Conservation (phyloP, 2,888 invertebrate species). For the Esperia sulphurella region DNA sequence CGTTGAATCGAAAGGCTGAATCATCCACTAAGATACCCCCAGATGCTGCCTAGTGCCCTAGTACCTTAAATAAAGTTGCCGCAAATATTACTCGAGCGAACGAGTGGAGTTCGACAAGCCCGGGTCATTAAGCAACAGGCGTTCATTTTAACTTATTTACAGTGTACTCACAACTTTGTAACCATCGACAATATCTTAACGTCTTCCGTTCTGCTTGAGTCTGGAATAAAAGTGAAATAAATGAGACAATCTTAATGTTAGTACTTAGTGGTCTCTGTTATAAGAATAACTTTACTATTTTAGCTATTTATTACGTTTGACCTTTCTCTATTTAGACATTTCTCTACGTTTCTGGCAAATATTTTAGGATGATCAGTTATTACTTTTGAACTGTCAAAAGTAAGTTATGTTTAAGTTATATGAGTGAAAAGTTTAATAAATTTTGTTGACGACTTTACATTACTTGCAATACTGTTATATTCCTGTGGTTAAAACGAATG, state of each 20-base stretch:
- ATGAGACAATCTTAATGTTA: conserved; percentile 8
- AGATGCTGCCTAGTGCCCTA: conserved; percentile 22
- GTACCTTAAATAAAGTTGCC: conserved; percentile 37
- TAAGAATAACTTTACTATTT: neutral
- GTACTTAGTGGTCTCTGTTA: conserved; percentile 6
- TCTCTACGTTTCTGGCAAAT: too few relatives aligned
- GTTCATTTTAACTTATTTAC: conserved; percentile 53
- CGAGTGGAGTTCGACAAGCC: conserved; percentile 32
- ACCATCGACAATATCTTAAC: conserved; percentile 27
- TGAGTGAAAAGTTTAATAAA: too few relatives aligned
- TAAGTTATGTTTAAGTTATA: too few relatives aligned
- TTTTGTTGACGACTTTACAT: too few relatives aligned
- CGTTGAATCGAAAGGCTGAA: conserved; percentile 9
- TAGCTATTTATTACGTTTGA: too few relatives aligned
- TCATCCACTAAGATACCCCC: conserved; percentile 14
- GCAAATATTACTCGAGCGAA: conserved; percentile 10
- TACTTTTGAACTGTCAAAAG: too few relatives aligned
- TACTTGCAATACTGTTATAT: too few relatives aligned
- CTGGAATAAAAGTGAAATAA: conserved; percentile 14
- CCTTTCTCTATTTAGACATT: too few relatives aligned
- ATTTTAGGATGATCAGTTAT: too few relatives aligned
- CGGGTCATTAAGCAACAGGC: conserved; percentile 57
- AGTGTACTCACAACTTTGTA: conserved; percentile 38
- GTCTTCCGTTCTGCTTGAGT: conserved; percentile 20
- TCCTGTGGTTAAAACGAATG: too few relatives aligned